Percentiles rank a stretch among this genome's conserved stretches.
These are phyloP conservation scores for Scytalopus superciliaris DNA, from an alignment of 2,113 vertebrate species.

Conservation along the genomic window DNA sequence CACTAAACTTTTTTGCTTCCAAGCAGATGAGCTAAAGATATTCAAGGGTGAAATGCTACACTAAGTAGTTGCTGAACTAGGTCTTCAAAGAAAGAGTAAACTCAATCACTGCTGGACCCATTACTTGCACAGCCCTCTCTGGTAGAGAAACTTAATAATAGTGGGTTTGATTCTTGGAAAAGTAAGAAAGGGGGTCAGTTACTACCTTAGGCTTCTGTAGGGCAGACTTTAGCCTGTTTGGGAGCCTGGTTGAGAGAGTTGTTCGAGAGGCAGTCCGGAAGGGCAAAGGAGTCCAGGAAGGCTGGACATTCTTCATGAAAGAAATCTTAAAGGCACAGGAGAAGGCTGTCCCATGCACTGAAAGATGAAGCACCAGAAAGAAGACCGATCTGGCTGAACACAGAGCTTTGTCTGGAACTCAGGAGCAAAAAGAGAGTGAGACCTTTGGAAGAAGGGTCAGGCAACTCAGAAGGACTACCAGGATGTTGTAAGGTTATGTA, in stretches of 20 bases:
- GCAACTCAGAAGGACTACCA: background rate
- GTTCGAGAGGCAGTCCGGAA: background rate
- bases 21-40: background rate
- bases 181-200: background rate
- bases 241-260: background rate
- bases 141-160: background rate
- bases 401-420: background rate
- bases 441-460: background rate
- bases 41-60: background rate
- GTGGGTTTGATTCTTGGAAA: background rate
- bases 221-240: background rate
- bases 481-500: background rate
- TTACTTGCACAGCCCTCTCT: background rate
- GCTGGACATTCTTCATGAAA: background rate
- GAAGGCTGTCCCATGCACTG: background rate
- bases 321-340: background rate
- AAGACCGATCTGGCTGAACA: background rate
- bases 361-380: background rate
- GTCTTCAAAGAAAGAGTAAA: background rate
- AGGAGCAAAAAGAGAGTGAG: background rate
- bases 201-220: background rate
- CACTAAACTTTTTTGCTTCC: background rate
- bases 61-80: background rate
- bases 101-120: background rate
- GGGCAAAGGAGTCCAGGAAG: background rate